Base-by-base conservation (phyloP, 2,888 invertebrate species). In the Prosopocoilus inquinatus region DNA sequence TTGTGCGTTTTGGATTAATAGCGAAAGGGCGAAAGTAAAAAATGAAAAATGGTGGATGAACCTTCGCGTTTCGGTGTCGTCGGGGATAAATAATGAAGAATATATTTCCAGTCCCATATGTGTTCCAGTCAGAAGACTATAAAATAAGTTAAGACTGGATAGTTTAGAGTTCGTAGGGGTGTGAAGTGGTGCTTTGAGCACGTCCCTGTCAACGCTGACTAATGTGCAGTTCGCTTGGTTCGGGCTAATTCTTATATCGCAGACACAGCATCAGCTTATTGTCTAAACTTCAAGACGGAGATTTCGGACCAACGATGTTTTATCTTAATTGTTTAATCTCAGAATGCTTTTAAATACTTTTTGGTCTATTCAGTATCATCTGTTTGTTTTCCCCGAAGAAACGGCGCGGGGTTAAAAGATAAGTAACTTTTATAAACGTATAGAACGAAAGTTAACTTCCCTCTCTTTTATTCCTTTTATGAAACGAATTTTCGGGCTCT, bases 261-360 rank as follows among this genome's bases (percentile, higher is more conserved):
- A 59, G 58, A 61, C 47, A 59, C 58, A 56, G 60, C 62, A 64
- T 62, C 62, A 58, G 64, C 64, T 66, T 66, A 65, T 61, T 62
- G 64, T 65, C 61, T 53, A 55, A 60, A 58, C 53, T 61, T 57
- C 55, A 61, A 58, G 58, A 55, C 61, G 59, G 59, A 61, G 61
- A 60, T 63, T 64, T 61, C 60, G 61, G 58, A 53, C 60, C 53
- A 58, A 60, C 66, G 53, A 68, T 66, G 67, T 66, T 68, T 68
- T 69, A 71, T 71, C 71, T 72, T 71, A 70, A 72, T 70, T 70
- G 69, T 70, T 71, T 70, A 72, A 71, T 72, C 72, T 70, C 66
- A 64, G 69, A 73, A 72, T 70, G 71, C 73, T 73, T 73, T 73
- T 71, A 72, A 72, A 71, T 73, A 71, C 73, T 73, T 73, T 71